These are phyloP conservation scores for Mola mola DNA, from an alignment of 2,113 vertebrate genomes.

Conservation along the genomic window DNA sequence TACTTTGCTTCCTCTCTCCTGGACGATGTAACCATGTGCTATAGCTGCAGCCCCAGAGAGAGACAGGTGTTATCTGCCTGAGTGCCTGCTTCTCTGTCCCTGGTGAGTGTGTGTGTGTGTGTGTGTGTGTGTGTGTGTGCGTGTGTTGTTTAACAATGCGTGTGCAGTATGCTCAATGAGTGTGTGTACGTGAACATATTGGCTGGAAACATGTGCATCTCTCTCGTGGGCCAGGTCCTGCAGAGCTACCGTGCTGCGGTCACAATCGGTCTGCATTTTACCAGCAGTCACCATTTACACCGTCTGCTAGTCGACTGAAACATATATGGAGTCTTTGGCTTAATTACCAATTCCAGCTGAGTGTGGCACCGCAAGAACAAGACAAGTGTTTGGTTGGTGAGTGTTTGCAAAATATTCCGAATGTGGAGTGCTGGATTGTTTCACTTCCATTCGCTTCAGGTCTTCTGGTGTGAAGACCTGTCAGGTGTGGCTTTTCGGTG, in stretches of 20 bases:
- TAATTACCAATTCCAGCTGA: constrained; percentile 12
- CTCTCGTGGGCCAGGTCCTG: constrained; percentile 64
- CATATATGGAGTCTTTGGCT: constrained; percentile 24
- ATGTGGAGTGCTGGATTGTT: no score
- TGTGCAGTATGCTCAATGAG: constrained; percentile 10
- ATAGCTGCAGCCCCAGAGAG: constrained; percentile 5
- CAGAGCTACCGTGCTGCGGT: constrained; percentile 61
- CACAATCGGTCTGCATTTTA: constrained; percentile 66
- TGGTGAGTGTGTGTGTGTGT: constrained; percentile 2
- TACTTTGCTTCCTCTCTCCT: background rate
- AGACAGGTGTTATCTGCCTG: constrained; percentile 27
- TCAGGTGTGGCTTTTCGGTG: no score
- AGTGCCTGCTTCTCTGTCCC: constrained; percentile 6
- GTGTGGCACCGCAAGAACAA: constrained; percentile 1
- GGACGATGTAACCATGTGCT: constrained; percentile 10
- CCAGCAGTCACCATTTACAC: constrained; percentile 70
- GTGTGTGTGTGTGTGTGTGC: constrained; percentile 10
- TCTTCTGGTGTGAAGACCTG: no score
- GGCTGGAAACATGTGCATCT: constrained; percentile 29
- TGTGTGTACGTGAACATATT: constrained; percentile 12
- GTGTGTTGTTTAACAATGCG: background rate
- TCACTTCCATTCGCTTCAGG: no score
- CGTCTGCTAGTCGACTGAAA: constrained; percentile 65
- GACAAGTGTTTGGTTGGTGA: background rate
- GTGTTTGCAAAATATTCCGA: no score